Percentiles rank a stretch among this genome's conserved stretches.
phyloP scores from a whole-genome alignment of 2,113 vertebrate genomes.

The Amazona guildingii region DNA sequence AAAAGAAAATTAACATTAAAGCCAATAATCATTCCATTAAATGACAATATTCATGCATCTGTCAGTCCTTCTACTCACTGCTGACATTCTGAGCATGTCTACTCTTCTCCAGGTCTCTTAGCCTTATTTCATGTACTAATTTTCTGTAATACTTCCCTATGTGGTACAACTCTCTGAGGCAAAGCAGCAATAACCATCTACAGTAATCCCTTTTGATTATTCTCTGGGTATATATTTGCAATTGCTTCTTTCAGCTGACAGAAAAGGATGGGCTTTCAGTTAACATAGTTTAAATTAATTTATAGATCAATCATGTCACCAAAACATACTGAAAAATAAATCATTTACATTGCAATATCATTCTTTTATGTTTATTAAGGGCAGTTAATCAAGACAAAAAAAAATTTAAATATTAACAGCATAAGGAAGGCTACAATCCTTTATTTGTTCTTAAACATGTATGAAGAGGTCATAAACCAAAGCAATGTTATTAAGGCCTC shows the following conservation, averaged over 20 bases:
- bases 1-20: background rate
- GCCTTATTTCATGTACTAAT: background rate
- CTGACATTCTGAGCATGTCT: background rate
- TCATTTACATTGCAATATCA: background rate
- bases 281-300: constrained; percentile 28
- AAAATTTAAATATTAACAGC: background rate
- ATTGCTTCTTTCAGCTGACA: constrained; percentile 24
- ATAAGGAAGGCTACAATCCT: background rate
- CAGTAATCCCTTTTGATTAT: background rate
- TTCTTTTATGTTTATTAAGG: background rate
- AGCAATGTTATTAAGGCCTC: background rate
- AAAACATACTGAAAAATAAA: background rate
- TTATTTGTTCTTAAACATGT: constrained; percentile 9
- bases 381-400: background rate
- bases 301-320: background rate
- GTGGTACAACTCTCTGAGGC: background rate
- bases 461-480: constrained; percentile 5
- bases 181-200: constrained; percentile 8
- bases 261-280: background rate
- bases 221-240: constrained; percentile 17
- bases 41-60: background rate
- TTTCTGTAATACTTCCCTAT: background rate
- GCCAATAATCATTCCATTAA: background rate
- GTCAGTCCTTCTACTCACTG: background rate
- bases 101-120: background rate